Evolutionary conservation across 1,140 invertebrate species (phyloP).

Genomic region (Hormaphis cornu): DNA sequence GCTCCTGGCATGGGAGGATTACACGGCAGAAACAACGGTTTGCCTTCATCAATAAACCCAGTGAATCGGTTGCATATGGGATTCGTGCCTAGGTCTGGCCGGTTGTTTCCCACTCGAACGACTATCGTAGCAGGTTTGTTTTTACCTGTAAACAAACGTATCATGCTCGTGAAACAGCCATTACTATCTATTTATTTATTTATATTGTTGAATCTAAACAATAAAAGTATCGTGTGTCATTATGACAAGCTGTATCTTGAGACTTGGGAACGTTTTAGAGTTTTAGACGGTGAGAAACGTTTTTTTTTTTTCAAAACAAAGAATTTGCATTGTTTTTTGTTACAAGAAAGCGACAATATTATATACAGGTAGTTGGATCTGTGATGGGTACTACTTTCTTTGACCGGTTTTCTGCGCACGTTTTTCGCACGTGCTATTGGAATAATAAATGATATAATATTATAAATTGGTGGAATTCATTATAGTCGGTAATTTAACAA

Average conservation of each 20-base stretch:
- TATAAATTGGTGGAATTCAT: background rate
- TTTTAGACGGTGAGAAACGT: constrained; percentile 11
- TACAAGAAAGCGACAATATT: background rate
- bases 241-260: background rate
- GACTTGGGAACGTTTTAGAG: constrained; percentile 3
- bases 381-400: constrained; percentile 14
- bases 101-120: constrained; percentile 84
- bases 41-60: constrained; percentile 75
- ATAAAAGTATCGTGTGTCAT: background rate
- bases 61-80: constrained; percentile 86
- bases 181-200: background rate
- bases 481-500: constrained; percentile 13
- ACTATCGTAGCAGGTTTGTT: constrained; percentile 73
- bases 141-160: constrained; percentile 44
- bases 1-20: constrained; percentile 91
- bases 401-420: constrained; percentile 17
- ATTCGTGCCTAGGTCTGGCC: constrained; percentile 86
- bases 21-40: constrained; percentile 83
- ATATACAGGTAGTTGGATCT: background rate
- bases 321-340: constrained; percentile 21
- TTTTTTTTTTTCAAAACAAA: background rate
- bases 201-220: background rate
- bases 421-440: constrained; percentile 24
- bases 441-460: constrained; percentile 17
- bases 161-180: background rate